A percentile compares a stretch with the other conserved stretches of the same genome.
phyloP scores from a whole-genome alignment of 2,113 vertebrate species.

The Aviceda subcristata region DNA sequence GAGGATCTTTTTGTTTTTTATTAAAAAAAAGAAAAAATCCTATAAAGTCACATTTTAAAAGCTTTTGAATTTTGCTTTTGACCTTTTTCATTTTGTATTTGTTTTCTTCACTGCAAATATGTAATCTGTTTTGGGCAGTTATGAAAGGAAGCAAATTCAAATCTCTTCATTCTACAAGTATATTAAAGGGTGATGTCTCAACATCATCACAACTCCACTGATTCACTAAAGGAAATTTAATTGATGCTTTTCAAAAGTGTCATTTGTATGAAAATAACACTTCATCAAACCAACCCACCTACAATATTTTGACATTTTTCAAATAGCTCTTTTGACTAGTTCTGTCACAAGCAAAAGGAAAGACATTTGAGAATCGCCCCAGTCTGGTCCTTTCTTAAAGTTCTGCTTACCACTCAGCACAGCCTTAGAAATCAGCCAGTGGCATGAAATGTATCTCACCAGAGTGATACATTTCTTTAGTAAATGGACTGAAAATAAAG shows the following conservation, averaged over 20 bases:
- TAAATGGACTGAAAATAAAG: not conserved
- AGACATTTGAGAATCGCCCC: not conserved
- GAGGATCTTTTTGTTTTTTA: too few species aligned
- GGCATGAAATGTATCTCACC: not conserved
- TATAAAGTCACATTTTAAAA: not conserved
- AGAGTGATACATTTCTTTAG: not conserved
- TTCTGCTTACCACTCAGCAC: not conserved
- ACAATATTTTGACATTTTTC: not conserved
- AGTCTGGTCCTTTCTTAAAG: not conserved
- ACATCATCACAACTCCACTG: fast-evolving
- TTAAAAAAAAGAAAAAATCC: too few species aligned
- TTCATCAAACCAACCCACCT: not conserved
- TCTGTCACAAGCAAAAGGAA: not conserved
- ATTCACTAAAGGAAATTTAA: not conserved
- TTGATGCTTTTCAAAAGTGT: not conserved
- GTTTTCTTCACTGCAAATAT: not conserved
- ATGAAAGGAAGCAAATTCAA: not conserved
- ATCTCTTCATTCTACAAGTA: not conserved
- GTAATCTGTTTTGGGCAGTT: not conserved
- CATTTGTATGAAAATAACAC: not conserved
- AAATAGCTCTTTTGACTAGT: not conserved
- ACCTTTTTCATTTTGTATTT: not conserved
- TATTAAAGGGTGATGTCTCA: not conserved
- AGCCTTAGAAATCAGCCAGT: not conserved
- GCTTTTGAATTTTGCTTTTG: not conserved